These are phyloP conservation scores for Misgurnus mizolepis DNA, from an alignment of 2,113 vertebrate genomes.

Conservation along the genomic window DNA sequence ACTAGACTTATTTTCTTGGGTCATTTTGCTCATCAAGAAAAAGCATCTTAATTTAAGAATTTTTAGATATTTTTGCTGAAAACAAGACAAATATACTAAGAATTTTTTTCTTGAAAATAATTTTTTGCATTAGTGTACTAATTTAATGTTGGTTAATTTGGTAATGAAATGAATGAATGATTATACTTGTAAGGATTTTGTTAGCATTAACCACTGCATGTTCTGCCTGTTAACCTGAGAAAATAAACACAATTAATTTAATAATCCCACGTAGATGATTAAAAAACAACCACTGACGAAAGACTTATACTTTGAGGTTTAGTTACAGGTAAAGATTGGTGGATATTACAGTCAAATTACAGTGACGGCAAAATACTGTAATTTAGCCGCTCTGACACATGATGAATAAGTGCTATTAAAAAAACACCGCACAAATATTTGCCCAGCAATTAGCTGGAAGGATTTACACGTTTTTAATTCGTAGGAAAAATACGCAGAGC, in stretches of 20 bases:
- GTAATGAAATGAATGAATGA: too few relatives aligned
- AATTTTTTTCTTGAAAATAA: too few relatives aligned
- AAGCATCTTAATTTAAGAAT: too few relatives aligned
- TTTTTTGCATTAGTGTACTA: too few relatives aligned
- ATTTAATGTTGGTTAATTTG: too few relatives aligned
- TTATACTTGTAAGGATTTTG: too few relatives aligned
- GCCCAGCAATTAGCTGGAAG: constrained; percentile 66
- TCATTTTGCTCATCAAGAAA: too few relatives aligned
- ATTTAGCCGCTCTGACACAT: constrained; percentile 56
- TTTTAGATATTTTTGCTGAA: too few relatives aligned
- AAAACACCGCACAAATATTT: constrained; percentile 67
- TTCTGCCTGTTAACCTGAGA: constrained; percentile 22
- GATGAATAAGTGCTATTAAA: constrained; percentile 68
- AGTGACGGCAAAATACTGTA: constrained; percentile 50
- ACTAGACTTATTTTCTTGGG: too few relatives aligned
- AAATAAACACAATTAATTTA: constrained; percentile 41
- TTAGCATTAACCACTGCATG: background rate
- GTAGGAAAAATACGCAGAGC: constrained; percentile 63
- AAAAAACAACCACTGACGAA: constrained; percentile 1
- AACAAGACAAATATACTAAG: too few relatives aligned
- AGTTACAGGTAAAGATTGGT: background rate
- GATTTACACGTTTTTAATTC: constrained; percentile 63
- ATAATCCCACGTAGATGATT: constrained; percentile 10
- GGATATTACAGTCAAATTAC: constrained; percentile 5
- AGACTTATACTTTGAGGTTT: constrained; percentile 22